Conservation (phyloP, 2,888 invertebrate species). For the Proisotoma minuta region DNA sequence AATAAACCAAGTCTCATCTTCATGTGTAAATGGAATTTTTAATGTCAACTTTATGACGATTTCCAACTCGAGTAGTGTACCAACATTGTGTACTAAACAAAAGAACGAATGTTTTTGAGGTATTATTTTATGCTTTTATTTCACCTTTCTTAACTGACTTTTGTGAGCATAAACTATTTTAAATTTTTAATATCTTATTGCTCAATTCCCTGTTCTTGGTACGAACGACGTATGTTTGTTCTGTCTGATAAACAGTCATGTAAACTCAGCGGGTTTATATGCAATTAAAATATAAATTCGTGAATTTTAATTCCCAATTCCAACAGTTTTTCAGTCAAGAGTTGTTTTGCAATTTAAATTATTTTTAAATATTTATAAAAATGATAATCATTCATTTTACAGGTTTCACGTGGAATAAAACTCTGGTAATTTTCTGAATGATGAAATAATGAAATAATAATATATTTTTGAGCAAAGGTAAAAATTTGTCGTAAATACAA, state of each 20-base stretch:
- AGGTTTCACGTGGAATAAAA: no score
- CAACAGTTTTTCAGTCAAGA: no score
- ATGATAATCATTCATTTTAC: no score
- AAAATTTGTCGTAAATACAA: no score
- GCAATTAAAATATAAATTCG: conserved; percentile 1
- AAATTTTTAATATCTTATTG: conserved; percentile 1
- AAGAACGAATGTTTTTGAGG: background rate
- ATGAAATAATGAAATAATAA: no score
- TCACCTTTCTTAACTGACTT: background rate
- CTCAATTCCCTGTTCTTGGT: background rate
- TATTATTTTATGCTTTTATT: background rate
- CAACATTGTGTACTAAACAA: background rate
- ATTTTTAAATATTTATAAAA: no score
- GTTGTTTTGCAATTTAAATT: no score
- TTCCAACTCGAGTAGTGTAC: background rate
- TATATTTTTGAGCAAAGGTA: no score
- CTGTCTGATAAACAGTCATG: background rate
- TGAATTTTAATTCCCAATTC: conserved; percentile 2
- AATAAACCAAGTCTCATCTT: no score
- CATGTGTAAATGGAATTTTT: background rate
- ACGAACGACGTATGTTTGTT: background rate
- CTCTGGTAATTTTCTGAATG: no score
- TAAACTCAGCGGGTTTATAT: no score
- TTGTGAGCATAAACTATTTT: background rate
- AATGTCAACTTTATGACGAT: background rate